These are phyloP conservation scores for Pocillopora meandrina DNA, from an alignment of 92 coral and sea anemone species.

Conservation along the genomic window DNA sequence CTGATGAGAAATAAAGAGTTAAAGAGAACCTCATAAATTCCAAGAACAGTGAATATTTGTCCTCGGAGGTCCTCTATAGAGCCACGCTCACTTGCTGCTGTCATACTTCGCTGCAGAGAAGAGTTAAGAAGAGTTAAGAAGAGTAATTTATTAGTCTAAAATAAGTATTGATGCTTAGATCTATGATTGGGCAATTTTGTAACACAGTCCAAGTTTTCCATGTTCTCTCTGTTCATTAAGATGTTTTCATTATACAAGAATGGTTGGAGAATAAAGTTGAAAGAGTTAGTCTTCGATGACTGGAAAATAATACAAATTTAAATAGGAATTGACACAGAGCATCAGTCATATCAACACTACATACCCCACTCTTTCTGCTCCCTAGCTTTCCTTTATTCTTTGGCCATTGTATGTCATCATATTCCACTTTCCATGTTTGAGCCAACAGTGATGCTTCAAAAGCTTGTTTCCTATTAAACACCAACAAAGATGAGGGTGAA, in stretches of 20 bases:
- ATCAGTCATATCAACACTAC: background rate
- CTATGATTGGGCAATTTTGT: too few species aligned
- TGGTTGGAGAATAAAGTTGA: too few species aligned
- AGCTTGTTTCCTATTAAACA: constrained; percentile 62
- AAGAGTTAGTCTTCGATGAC: too few species aligned
- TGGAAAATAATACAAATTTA: too few species aligned
- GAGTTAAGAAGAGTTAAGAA: background rate
- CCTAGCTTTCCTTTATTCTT: constrained; percentile 68
- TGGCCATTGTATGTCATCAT: constrained; percentile 88
- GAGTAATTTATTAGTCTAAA: background rate
- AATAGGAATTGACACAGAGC: background rate
- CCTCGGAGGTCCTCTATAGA: constrained; percentile 65
- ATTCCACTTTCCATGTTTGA: constrained; percentile 77
- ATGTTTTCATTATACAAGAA: too few species aligned
- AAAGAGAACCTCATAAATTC: constrained; percentile 69
- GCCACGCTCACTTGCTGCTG: constrained; percentile 66
- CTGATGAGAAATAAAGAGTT: too few species aligned
- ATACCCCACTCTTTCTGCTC: constrained; percentile 79
- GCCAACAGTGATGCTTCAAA: constrained; percentile 80
- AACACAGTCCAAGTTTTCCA: too few species aligned
- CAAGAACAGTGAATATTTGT: constrained; percentile 86
- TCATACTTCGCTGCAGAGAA: constrained; percentile 53
- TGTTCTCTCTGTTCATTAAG: too few species aligned
- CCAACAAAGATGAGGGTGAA: background rate
- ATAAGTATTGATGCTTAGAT: background rate